Base-by-base conservation (phyloP, 2,888 invertebrate species). In the Arrhopalites spinosus region DNA sequence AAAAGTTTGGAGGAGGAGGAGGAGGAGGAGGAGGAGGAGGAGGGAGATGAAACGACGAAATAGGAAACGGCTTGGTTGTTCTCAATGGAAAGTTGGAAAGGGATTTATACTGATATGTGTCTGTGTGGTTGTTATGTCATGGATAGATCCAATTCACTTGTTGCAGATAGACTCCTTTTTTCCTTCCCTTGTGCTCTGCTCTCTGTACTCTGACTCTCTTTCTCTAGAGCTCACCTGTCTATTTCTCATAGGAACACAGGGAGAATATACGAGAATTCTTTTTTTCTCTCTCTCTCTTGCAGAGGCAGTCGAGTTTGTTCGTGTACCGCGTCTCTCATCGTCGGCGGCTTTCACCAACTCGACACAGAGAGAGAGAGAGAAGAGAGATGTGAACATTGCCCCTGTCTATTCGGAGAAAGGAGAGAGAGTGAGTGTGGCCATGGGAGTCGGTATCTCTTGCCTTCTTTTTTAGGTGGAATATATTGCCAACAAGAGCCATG, bases 131-230 rank as follows among this genome's bases (percentile, higher is more conserved):
- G 36, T 53, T 59, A 45, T 68, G 67, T 43, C 25, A 68, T 25
- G 67, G 67, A 68, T 68, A 45, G 25, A 47, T 47, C 67, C 67
- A 45, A 68, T 68, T 68, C 67, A 68, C 67, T 68, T 68, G 67
- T 68, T 68, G 67, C 67, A 47, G 47, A 2, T 1, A 15, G 20
- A 45, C 23, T 43, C 20, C 43, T 64, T 15, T 11, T 13, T 7
- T 15, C 30, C 5, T 17, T 63, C 3, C 7, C 25, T 8, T n/a
- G n/a, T n/a, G n/a, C n/a, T n/a, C n/a, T n/a, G n/a, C n/a, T n/a
- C n/a, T n/a, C n/a, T n/a, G n/a, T n/a, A n/a, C n/a, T n/a, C n/a
- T n/a, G n/a, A n/a, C n/a, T n/a, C n/a, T n/a, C n/a, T n/a, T n/a
- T n/a, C n/a, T n/a, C n/a, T n/a, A n/a, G n/a, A 61, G 61, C 27